Conservation (phyloP, 2,888 invertebrate genomes). For the Ormia ochracea region DNA sequence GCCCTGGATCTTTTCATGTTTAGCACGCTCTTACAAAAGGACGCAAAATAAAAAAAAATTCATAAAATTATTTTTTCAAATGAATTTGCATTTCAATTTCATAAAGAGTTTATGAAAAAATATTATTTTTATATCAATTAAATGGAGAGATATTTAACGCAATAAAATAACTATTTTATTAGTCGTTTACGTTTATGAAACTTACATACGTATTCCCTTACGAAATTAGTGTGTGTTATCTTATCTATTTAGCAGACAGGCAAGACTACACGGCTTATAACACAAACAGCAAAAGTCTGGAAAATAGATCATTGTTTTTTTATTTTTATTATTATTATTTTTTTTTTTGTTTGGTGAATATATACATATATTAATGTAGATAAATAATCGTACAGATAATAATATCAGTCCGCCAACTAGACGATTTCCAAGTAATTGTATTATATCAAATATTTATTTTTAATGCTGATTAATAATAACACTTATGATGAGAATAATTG, state of each 20-base stretch:
- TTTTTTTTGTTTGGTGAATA: too few relatives aligned
- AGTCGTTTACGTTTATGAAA: neutral
- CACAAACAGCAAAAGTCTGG: too few relatives aligned
- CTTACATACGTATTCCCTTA: too few relatives aligned
- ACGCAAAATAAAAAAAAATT: too few relatives aligned
- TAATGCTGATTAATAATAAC: conserved; percentile 39
- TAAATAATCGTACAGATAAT: neutral
- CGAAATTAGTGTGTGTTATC: too few relatives aligned
- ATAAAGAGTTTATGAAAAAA: neutral
- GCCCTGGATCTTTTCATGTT: too few relatives aligned
- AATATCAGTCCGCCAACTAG: neutral
- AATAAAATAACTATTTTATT: neutral
- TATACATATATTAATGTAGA: too few relatives aligned
- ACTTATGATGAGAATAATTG: conserved; percentile 4
- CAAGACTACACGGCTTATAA: too few relatives aligned
- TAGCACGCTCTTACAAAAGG: too few relatives aligned
- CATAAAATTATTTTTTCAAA: neutral
- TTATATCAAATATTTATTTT: conserved; percentile 35
- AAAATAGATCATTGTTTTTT: too few relatives aligned
- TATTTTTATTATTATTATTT: too few relatives aligned
- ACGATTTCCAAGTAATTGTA: neutral
- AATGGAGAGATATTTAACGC: neutral
- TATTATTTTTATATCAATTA: neutral
- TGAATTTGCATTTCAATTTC: neutral
- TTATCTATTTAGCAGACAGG: too few relatives aligned